Percentiles rank a stretch among this genome's conserved stretches.
Conservation (phyloP, 2,113 vertebrate species). For the Oenanthe oenanthe region DNA sequence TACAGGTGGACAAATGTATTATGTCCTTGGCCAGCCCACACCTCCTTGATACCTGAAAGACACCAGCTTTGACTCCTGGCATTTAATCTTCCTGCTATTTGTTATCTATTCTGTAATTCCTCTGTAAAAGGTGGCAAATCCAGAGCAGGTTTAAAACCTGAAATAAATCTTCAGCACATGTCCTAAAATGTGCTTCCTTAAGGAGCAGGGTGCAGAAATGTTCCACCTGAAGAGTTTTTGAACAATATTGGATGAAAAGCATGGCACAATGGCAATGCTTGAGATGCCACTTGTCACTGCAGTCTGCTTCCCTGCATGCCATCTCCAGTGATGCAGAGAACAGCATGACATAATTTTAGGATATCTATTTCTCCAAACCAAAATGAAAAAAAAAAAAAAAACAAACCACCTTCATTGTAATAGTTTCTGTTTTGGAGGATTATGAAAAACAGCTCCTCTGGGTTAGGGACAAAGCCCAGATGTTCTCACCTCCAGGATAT, state of each 20-base stretch:
- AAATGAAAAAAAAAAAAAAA: too few relatives aligned
- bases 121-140: not conserved
- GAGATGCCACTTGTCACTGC: not conserved
- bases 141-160: not conserved
- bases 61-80: not conserved
- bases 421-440: not conserved
- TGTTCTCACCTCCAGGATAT: not conserved
- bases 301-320: not conserved
- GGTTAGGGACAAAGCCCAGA: not conserved
- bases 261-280: not conserved
- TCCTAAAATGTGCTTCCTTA: not conserved
- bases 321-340: not conserved
- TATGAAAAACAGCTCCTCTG: not conserved
- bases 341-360: not conserved
- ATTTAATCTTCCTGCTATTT: not conserved
- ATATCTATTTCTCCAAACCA: not conserved
- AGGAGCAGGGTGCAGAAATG: not conserved
- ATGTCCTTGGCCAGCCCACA: accelerated
- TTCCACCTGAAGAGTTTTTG: not conserved
- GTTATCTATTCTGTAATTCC: not conserved
- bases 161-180: not conserved
- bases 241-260: not conserved
- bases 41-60: not conserved
- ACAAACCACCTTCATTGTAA: not conserved
- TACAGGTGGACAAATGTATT: not conserved